Percentiles rank a stretch among this genome's conserved stretches.
These are phyloP conservation scores for Phocoena sinus DNA, from an alignment of 2,113 vertebrate species.

Conservation along the genomic window DNA sequence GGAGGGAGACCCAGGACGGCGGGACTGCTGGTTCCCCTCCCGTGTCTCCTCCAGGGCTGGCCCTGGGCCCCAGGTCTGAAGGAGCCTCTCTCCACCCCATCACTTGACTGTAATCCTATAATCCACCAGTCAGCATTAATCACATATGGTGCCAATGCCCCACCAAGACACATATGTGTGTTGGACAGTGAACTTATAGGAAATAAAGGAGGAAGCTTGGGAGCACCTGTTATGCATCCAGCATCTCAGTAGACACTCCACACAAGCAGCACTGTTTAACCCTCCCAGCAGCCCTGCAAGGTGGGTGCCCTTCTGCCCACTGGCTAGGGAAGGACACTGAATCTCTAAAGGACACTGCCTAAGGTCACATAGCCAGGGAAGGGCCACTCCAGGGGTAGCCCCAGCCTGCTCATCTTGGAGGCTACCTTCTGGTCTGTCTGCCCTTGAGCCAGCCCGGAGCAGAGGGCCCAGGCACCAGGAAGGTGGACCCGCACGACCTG, in stretches of 20 bases:
- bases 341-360: not conserved
- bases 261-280: rapidly evolving
- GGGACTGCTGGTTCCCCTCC: not conserved
- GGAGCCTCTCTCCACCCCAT: not conserved
- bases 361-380: not conserved
- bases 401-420: not conserved
- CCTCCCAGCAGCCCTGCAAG: not conserved
- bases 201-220: not conserved
- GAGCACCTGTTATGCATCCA: not conserved
- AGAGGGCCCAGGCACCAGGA: not conserved
- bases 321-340: not conserved
- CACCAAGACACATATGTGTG: not conserved
- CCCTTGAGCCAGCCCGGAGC: not conserved
- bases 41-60: not conserved
- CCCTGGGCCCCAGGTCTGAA: not conserved
- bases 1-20: rapidly evolving
- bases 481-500: not conserved
- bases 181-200: not conserved
- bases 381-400: not conserved
- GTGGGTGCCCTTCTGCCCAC: not conserved
- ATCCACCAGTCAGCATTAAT: not conserved
- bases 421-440: not conserved
- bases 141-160: not conserved
- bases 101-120: not conserved
- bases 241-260: not conserved